Base-by-base conservation (phyloP, 2,797 vertebrate species). In the Sphenodon punctatus region DNA sequence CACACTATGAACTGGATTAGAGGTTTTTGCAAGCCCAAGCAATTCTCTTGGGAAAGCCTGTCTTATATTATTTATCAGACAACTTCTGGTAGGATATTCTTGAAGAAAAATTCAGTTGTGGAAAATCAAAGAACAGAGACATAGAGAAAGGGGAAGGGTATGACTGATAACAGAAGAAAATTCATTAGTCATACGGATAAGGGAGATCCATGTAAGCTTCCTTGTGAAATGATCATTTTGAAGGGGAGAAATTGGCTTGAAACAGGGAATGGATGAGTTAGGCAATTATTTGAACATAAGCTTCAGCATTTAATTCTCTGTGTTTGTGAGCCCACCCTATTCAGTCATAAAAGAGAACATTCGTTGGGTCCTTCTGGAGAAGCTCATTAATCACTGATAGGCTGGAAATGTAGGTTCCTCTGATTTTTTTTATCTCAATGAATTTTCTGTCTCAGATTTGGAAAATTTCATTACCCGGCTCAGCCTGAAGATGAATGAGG, bases 11-110 rank as follows among this genome's bases (percentile, higher is more conserved):
- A 41, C 10, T n/a, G 11, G 58, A 75, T 23, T 39, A 79, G 13
- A 30, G 0, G 4, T n/a, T n/a, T 36, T 6, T 72, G 49, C 10
- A 36, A 71, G 13, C n/a, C n/a, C n/a, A n/a, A n/a, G n/a, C n/a
- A n/a, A n/a, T n/a, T n/a, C n/a, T 0, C 0, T n/a, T 51, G 59
- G 48, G 20, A 84, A 61, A 30, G 30, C 3, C 36, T 64, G 13
- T 23, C 23, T 65, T 27, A 46, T 39, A 25, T 36, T 77, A 43
- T 72, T 69, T n/a, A n/a, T n/a, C n/a, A 53, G 60, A 58, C 20
- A 59, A 39, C 15, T 67, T 75, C 36, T 45, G 23, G 13, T 0
- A 51, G 32, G 7, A 64, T 12, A 41, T 56, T 5, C 4, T 16
- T n/a, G 20, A 67, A 34, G 46, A 49, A 48, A 15, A 68, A 17